These are phyloP conservation scores for Oceanodroma tethys DNA, from an alignment of 2,113 vertebrate species.

Conservation along the genomic window DNA sequence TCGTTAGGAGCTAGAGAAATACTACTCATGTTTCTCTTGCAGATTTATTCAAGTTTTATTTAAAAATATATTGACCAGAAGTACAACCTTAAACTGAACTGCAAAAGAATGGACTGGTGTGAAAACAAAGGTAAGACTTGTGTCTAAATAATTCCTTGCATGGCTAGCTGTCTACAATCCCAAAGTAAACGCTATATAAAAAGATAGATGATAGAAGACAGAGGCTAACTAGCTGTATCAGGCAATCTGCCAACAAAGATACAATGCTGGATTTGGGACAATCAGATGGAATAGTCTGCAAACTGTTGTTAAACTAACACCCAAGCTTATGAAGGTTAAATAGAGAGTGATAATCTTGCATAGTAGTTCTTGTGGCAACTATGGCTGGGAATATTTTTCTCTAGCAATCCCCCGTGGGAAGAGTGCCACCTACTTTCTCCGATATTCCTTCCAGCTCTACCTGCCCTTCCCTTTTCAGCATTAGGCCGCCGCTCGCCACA, in stretches of 20 bases:
- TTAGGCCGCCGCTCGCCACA: neutral
- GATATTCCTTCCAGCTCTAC: neutral
- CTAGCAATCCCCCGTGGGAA: neutral
- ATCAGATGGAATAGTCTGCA: neutral
- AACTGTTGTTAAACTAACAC: neutral
- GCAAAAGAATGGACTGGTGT: neutral
- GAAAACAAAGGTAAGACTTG: neutral
- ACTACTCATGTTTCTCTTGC: neutral
- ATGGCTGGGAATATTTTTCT: neutral
- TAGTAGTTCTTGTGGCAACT: neutral
- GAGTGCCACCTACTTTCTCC: neutral
- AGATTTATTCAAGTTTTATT: neutral
- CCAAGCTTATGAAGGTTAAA: neutral
- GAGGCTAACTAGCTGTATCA: neutral
- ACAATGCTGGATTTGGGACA: neutral
- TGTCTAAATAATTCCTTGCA: neutral
- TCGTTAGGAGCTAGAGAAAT: neutral
- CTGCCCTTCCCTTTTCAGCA: neutral
- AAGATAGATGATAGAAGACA: neutral
- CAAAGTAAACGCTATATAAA: rapidly evolving
- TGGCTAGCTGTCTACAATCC: neutral
- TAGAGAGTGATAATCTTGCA: neutral
- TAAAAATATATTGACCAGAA: neutral
- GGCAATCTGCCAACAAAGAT: neutral
- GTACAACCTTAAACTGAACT: neutral